Evolutionary conservation across 2,113 vertebrate species (phyloP), one percentile per base, ranked within the genome.

Genomic region (Rutilus rutilus): DNA sequence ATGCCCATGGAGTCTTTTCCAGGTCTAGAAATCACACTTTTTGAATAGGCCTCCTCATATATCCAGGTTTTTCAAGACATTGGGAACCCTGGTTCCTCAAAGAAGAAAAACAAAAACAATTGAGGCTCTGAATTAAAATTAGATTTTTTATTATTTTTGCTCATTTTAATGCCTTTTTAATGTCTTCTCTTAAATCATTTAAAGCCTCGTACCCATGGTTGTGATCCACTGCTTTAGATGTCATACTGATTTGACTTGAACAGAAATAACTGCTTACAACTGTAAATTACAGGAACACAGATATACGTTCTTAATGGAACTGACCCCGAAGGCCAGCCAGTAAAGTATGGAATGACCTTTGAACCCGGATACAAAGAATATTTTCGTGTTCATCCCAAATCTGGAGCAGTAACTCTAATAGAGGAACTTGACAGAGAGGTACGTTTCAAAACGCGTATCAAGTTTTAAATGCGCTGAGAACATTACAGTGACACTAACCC

Each of bases 351-450:
- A 78, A 90, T 99, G 84, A 93, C 94, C 33, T 98, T 98, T 88
- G 95, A 99, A 86, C 92, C 97, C 12, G 96, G 96, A 25, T 88
- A 94, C 74, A 97, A 94, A 87, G 94, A 92, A 3, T 95, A 97
- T 90, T 99, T 99, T 91, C 92, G 92, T 11, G 92, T 98, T 4
- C 96, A 99, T 80, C 84, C 94, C n/a, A 87, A 90, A 76, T 94
- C 95, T 78, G 98, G 98, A 91, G 96, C 95, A 71, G 94, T 99
- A 78, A 98, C 97, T 0, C 89, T 99, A 88, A 92, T 96, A 0
- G 96, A 97, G 88, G 94, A 96, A 87, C 93, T 99, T 39, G 97
- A 99, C 93, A 95, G 98, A 96, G 98, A 99, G 96, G 98, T 97
- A 95, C 82, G 78, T 2, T 39, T 27, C 21, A 36, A 82, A 0